phyloP scores from a whole-genome alignment of 2,113 vertebrate genomes.

The Lamprotornis superbus region DNA sequence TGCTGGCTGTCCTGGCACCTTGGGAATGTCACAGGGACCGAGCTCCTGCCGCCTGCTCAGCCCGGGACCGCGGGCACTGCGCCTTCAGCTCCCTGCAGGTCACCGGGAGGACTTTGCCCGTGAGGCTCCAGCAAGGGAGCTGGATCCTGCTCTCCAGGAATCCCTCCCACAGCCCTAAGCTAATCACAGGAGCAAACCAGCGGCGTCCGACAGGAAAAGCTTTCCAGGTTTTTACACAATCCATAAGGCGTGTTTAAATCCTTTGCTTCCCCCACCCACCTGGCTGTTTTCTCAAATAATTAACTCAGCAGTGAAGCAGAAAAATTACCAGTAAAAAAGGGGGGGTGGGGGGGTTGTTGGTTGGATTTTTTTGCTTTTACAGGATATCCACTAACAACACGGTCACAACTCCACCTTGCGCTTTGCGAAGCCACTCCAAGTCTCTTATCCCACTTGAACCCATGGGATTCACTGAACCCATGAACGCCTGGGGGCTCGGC shows the following conservation, averaged over 20 bases:
- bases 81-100: neutral
- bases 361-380: neutral
- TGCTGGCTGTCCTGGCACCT: neutral
- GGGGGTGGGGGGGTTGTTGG: rapidly evolving
- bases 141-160: neutral
- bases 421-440: neutral
- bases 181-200: neutral
- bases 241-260: too few species aligned
- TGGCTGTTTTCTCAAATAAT: neutral
- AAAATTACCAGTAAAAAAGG: neutral
- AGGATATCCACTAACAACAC: neutral
- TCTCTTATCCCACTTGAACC: neutral
- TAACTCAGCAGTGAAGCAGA: neutral
- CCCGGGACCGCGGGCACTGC: rapidly evolving
- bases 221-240: neutral
- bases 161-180: neutral
- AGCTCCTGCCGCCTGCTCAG: neutral
- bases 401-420: rapidly evolving
- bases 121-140: neutral
- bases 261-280: neutral
- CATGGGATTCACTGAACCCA: neutral
- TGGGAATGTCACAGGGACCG: neutral
- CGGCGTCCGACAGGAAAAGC: rapidly evolving
- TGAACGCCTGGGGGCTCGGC: too few species aligned
- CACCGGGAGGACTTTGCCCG: neutral